phyloP scores from a whole-genome alignment of 2,888 invertebrate genomes.

The Leptopilina syphax region DNA sequence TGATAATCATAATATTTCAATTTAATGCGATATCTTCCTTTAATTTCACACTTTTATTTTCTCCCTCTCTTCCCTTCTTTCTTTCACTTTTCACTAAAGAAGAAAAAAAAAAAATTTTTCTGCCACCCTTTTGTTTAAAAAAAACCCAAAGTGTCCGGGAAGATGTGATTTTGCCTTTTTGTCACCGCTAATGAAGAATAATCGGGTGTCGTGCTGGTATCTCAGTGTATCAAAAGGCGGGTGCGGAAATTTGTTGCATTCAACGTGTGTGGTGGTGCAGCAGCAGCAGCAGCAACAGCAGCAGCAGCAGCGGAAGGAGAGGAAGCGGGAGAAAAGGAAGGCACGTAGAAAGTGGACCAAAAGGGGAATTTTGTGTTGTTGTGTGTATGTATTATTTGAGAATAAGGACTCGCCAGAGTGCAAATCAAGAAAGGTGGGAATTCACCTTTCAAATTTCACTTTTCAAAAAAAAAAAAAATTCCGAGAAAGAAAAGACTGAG shows the following conservation, averaged over 20 bases:
- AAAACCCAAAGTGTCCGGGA: not conserved
- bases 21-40: slow-evolving; percentile 5
- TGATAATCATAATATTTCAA: slow-evolving; percentile 9
- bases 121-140: too few relatives aligned
- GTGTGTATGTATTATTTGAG: slow-evolving; percentile 46
- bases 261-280: slow-evolving; percentile 32
- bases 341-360: slow-evolving; percentile 41
- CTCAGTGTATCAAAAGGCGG: slow-evolving; percentile 38
- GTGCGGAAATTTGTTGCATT: slow-evolving; percentile 39
- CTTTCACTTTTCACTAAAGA: too few relatives aligned
- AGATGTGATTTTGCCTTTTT: slow-evolving; percentile 25
- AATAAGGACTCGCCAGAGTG: slow-evolving; percentile 55
- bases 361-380: slow-evolving; percentile 26
- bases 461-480: slow-evolving; percentile 9
- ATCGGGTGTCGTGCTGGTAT: slow-evolving; percentile 40
- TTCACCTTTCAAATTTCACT: slow-evolving; percentile 1
- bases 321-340: slow-evolving; percentile 50
- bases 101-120: too few relatives aligned
- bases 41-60: too few relatives aligned
- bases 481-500: slow-evolving; percentile 44
- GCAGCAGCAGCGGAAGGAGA: slow-evolving; percentile 43
- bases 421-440: slow-evolving; percentile 26
- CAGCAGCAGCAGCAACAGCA: slow-evolving; percentile 41
- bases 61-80: not conserved
- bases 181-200: slow-evolving; percentile 39